Percentiles rank a stretch among this genome's conserved stretches.
Evolutionary conservation across 1,140 invertebrate genomes (phyloP).

Genomic region (Brachionus plicatilis): DNA sequence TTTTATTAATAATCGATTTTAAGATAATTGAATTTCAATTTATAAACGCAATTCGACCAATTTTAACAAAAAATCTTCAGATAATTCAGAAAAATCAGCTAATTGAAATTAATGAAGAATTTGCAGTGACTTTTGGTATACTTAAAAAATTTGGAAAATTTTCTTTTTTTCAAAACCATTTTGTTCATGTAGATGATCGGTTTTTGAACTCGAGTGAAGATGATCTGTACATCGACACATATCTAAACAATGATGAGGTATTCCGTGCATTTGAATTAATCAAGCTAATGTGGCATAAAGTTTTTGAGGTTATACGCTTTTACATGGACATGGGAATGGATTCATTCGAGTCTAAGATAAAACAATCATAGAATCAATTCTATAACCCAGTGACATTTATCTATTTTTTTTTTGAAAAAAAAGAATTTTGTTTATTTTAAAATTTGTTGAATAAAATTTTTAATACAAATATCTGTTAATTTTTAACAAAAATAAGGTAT

Average conservation of each 20-base stretch:
- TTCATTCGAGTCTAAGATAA: background rate
- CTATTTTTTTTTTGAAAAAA: background rate
- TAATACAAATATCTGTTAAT: background rate
- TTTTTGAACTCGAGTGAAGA: background rate
- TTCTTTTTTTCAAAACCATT: background rate
- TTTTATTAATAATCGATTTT: background rate
- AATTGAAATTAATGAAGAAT: slow-evolving; percentile 3
- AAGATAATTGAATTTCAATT: slow-evolving; percentile 40
- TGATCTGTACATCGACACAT: slow-evolving; percentile 6
- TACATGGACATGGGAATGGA: slow-evolving; percentile 23
- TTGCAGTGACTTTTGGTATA: background rate
- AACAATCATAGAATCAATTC: background rate
- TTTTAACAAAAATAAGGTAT: too few relatives aligned
- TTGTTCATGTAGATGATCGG: background rate
- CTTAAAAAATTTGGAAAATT: background rate
- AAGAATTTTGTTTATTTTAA: background rate
- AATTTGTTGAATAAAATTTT: background rate
- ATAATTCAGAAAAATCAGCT: slow-evolving; percentile 17
- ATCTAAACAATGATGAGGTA: slow-evolving; percentile 25
- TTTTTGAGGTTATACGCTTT: slow-evolving; percentile 13
- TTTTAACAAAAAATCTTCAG: slow-evolving; percentile 32
- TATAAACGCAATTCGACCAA: slow-evolving; percentile 31
- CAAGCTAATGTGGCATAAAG: slow-evolving; percentile 10
- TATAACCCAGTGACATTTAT: background rate
- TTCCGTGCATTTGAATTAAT: background rate